Evolutionary conservation across 2,797 vertebrate genomes (phyloP).

Genomic region (Acipenser oxyrinchus): DNA sequence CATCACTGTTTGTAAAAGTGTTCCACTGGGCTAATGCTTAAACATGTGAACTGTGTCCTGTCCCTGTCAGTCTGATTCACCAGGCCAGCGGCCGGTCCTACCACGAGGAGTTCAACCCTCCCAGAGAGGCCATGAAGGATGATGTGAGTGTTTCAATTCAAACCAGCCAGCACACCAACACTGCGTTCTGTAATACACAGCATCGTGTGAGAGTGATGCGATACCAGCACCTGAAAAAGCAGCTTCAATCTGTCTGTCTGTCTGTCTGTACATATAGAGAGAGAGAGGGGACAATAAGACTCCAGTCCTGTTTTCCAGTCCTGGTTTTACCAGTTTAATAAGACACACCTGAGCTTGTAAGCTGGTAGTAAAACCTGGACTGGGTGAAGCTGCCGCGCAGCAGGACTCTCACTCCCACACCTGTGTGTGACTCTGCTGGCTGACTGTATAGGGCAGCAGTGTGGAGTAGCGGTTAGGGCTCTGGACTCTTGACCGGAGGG

Average conservation of each 20-base stretch:
- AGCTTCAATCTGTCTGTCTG: not conserved
- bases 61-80: slow-evolving; percentile 79
- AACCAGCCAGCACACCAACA: not conserved
- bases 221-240: slow-evolving; percentile 16
- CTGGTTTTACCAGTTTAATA: no score
- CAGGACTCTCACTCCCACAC: no score
- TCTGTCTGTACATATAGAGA: not conserved
- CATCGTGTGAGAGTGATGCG: not conserved
- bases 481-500: no score
- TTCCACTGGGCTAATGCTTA: slow-evolving; percentile 22
- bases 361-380: no score
- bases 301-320: no score
- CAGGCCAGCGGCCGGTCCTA: slow-evolving; percentile 89
- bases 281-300: no score
- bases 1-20: slow-evolving; percentile 18
- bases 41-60: slow-evolving; percentile 23
- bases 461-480: no score
- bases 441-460: no score
- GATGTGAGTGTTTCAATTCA: slow-evolving; percentile 72
- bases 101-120: slow-evolving; percentile 94
- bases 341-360: no score
- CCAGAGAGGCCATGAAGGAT: slow-evolving; percentile 89
- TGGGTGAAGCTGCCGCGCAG: no score
- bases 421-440: no score
- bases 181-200: not conserved